Conservation (phyloP, 2,113 vertebrate species). For the Sisor rabdophorus region DNA sequence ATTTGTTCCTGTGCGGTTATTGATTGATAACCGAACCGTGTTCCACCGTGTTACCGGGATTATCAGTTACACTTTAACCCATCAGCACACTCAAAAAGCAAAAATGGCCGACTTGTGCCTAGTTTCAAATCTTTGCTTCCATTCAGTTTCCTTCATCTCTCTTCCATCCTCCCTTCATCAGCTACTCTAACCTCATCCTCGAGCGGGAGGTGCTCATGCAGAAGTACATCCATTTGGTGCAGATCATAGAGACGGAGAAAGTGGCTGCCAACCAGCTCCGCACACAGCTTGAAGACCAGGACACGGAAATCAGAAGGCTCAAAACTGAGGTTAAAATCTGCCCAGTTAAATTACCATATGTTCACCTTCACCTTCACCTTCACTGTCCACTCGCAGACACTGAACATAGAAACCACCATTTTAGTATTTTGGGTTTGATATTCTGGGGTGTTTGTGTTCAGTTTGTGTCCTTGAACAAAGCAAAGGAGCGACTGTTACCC, state of each 20-base stretch:
- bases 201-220: constrained; percentile 96
- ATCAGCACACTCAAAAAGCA: too few relatives aligned
- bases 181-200: constrained; percentile 88
- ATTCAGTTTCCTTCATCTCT: background rate
- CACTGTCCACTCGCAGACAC: too few relatives aligned
- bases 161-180: constrained; percentile 48
- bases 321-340: constrained; percentile 81
- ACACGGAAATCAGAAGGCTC: constrained; percentile 91
- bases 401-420: too few relatives aligned
- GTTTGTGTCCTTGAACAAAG: constrained; percentile 87
- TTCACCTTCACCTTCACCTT: constrained; percentile 5
- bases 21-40: too few relatives aligned
- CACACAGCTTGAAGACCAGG: constrained; percentile 95
- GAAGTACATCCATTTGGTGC: constrained; percentile 96
- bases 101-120: background rate
- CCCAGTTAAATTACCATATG: constrained; percentile 8
- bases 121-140: background rate
- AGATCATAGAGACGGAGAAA: constrained; percentile 97
- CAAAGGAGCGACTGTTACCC: constrained; percentile 84
- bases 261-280: constrained; percentile 90
- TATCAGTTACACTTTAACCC: too few relatives aligned
- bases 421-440: background rate
- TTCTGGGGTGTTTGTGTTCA: constrained; percentile 48
- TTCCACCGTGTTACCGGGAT: too few relatives aligned
- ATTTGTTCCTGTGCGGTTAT: too few relatives aligned